Base-by-base conservation (phyloP, 2,113 vertebrate genomes). In the Cricetomys ansorgei region DNA sequence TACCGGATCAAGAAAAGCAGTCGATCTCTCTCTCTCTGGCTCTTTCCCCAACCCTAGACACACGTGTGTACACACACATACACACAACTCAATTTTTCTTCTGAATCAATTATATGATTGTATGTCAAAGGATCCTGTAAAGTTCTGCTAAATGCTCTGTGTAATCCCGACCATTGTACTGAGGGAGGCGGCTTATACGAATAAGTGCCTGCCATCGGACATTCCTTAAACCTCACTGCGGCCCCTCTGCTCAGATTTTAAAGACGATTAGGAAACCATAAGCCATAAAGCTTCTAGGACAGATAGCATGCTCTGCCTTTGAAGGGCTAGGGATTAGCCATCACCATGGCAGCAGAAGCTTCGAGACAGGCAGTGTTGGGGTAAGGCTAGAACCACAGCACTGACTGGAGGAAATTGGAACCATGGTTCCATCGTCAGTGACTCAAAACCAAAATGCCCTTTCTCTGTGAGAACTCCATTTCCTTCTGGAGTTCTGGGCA, bases 351-450 rank as follows among this genome's bases (percentile, higher is more conserved):
- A 67, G 43, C 12, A 84, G 48, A 90, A 43, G 19, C 17, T 73
- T n/a, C n/a, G 27, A 53, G 73, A 40, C 93, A 88, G 59, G 70
- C 37, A 27, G 3, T 34, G 27, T 85, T 2, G 62, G 27, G 48
- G 45, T 67, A 64, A 94, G 45, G 31, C 23, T 81, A n/a, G 43
- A 92, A 95, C 72, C n/a, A 89, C 17, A 62, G 43, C 29, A 8
- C 34, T 19, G 29, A n/a, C 31, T 70, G 67, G 23, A 84, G 65
- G 45, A 94, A 88, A 95, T 90, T 4, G 25, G 97, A 75, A 85
- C 43, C 65, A 88, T 25, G 37, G 57, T 91, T 85, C 21, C 37
- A 76, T 37, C 48, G 5, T 7, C 27, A 43, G 50, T 29, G 27
- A 48, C 23, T 27, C 86, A 31, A 25, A 81, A 84, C 31, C 69